Percentiles rank a stretch among this genome's conserved stretches.
Conservation (phyloP, 2,113 vertebrate species). For the Patagioenas fasciata region DNA sequence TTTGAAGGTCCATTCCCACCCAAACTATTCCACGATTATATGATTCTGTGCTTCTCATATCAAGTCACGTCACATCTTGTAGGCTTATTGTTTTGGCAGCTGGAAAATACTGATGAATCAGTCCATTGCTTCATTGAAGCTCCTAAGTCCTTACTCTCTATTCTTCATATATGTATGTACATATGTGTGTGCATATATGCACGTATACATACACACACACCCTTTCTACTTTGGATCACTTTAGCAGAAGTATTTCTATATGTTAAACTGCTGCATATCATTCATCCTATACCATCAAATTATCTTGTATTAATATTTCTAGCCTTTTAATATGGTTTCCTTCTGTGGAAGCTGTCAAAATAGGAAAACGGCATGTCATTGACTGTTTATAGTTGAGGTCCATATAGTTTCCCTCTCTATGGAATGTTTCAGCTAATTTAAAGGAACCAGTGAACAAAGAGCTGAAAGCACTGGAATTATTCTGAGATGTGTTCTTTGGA, state of each 20-base stretch:
- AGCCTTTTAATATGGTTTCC: neutral
- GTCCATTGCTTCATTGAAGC: neutral
- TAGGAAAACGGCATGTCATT: neutral
- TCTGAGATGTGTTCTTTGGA: neutral
- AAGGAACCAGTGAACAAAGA: neutral
- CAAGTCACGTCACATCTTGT: neutral
- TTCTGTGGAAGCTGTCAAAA: neutral
- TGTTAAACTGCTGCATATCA: neutral
- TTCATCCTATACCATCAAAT: neutral
- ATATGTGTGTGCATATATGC: neutral
- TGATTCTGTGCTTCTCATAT: neutral
- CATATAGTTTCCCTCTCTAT: neutral
- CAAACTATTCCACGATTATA: no score
- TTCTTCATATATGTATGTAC: neutral
- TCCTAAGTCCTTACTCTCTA: neutral
- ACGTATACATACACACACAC: rapidly evolving
- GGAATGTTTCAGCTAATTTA: neutral
- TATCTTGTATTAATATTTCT: neutral
- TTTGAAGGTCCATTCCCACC: no score
- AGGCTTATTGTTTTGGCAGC: neutral
- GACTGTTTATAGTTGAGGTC: neutral
- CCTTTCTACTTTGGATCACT: neutral
- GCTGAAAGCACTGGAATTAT: neutral
- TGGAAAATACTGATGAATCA: neutral
- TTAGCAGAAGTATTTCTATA: neutral